A percentile compares a stretch with the other conserved stretches of the same genome.
phyloP scores from a whole-genome alignment of 92 coral and sea anemone species.

The Zoanthus solanderi region DNA sequence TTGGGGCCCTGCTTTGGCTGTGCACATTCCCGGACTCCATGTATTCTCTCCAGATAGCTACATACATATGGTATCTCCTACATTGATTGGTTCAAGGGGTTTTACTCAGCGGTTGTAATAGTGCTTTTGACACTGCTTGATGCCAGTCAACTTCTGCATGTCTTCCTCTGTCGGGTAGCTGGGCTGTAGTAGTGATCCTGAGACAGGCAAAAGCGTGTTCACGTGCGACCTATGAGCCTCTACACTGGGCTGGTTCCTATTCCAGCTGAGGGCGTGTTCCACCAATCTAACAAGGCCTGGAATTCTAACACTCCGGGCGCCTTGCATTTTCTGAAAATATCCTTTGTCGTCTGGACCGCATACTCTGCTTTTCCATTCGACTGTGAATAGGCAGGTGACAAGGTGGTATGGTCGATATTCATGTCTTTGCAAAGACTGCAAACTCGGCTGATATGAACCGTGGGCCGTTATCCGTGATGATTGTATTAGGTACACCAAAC shows the following conservation, averaged over 20 bases:
- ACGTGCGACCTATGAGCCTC: neutral
- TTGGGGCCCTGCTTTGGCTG: too few relatives aligned
- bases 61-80: too few relatives aligned
- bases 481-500: neutral
- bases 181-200: neutral
- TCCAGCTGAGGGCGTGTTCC: neutral
- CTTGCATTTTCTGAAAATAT: neutral
- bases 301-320: neutral
- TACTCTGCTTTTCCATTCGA: neutral
- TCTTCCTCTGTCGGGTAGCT: too few relatives aligned
- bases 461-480: neutral
- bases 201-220: neutral
- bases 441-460: neutral
- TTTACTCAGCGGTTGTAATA: neutral
- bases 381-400: neutral
- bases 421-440: neutral
- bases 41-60: too few relatives aligned
- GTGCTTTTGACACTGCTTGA: neutral
- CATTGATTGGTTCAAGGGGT: neutral
- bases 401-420: neutral
- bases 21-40: too few relatives aligned
- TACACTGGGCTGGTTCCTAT: neutral
- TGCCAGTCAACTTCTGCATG: neutral
- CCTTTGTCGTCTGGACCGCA: neutral
- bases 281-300: neutral